phyloP scores from a whole-genome alignment of 2,888 invertebrate genomes.

The Pilophorus perplexus region DNA sequence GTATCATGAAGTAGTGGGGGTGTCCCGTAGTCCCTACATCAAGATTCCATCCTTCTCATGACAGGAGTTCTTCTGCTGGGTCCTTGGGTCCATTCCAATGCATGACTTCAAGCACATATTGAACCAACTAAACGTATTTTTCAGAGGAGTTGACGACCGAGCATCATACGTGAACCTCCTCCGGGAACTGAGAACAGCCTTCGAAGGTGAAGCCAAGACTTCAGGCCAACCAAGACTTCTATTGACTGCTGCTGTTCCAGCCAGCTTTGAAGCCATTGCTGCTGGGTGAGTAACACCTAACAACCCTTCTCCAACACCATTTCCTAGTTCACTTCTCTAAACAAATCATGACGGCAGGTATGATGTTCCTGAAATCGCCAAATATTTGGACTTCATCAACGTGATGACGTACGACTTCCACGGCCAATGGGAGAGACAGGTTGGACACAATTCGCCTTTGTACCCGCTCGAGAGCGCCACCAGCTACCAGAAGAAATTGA shows the following conservation, averaged over 20 bases:
- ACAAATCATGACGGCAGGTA: constrained; percentile 56
- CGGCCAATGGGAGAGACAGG: constrained; percentile 90
- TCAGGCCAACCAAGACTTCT: constrained; percentile 76
- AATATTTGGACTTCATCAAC: constrained; percentile 90
- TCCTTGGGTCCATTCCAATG: too few species aligned
- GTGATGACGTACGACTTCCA: constrained; percentile 96
- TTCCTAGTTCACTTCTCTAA: not conserved
- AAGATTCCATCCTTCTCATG: too few species aligned
- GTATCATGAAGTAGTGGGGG: too few species aligned
- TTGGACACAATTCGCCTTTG: constrained; percentile 89
- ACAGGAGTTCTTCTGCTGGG: too few species aligned
- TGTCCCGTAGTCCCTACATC: too few species aligned
- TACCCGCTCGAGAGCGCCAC: constrained; percentile 85
- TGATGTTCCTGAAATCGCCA: constrained; percentile 89
- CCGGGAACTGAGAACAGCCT: constrained; percentile 83
- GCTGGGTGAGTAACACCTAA: constrained; percentile 67
- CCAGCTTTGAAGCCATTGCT: constrained; percentile 88
- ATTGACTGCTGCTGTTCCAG: constrained; percentile 86
- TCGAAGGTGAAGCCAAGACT: constrained; percentile 87
- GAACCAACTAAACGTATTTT: too few species aligned
- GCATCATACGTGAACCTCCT: constrained; percentile 79
- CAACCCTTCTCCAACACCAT: not conserved
- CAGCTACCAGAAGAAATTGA: constrained; percentile 87
- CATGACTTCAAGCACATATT: not conserved
- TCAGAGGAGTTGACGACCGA: constrained; percentile 80